A percentile compares a stretch with the other conserved stretches of the same genome.
Conservation (phyloP, 2,797 vertebrate species). For the Gallinago stenura region DNA sequence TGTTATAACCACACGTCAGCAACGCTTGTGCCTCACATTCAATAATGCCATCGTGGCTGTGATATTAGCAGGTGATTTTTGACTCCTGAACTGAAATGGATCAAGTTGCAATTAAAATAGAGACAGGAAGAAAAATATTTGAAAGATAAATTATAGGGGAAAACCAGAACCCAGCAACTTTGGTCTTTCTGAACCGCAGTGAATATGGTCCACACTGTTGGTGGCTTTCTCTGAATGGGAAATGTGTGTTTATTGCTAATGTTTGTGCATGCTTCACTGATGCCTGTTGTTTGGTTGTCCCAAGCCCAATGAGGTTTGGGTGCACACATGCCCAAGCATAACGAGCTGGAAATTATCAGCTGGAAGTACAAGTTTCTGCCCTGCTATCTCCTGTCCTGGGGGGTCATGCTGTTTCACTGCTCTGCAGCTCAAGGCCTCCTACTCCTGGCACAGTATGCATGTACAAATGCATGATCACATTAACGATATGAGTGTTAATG, state of each 20-base stretch:
- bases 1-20: background rate
- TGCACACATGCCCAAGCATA: background rate
- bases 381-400: background rate
- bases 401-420: background rate
- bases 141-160: background rate
- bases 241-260: background rate
- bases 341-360: background rate
- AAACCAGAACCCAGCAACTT: rapidly evolving
- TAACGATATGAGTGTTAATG: background rate
- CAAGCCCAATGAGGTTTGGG: background rate
- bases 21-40: background rate
- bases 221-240: background rate
- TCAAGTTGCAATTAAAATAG: background rate
- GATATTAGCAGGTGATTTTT: conserved; percentile 11
- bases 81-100: background rate
- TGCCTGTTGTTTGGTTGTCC: background rate
- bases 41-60: background rate
- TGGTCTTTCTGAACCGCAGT: background rate
- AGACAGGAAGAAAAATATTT: background rate
- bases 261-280: background rate
- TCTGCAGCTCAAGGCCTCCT: background rate
- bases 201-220: rapidly evolving
- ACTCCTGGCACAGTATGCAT: conserved; percentile 58
- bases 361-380: background rate
- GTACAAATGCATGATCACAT: conserved; percentile 62